Evolutionary conservation across 2,113 vertebrate species (phyloP), one percentile per base, ranked within the genome.

Genomic region (Ondatra zibethicus): DNA sequence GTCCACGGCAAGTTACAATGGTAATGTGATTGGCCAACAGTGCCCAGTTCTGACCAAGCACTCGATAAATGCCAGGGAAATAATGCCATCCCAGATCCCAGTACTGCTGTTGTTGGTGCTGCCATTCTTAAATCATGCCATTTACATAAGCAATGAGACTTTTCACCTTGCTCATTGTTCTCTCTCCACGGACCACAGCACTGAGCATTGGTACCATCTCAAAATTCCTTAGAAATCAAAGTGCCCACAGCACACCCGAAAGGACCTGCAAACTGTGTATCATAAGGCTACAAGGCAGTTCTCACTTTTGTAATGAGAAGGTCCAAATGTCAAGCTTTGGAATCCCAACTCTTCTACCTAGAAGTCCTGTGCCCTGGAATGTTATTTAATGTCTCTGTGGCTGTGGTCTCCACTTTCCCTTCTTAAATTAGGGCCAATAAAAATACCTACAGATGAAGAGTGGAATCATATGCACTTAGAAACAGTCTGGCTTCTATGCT

Each of bases 351-450:
- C 68, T 86, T 81, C 14, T 66, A 58, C 29, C 50, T 72, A 65
- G 2, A 0, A 68, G n/a, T 39, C 27, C 77, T 5, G 21, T 1
- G 14, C 13, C 21, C 17, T 66, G 33, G 27, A 14, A 94, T 33
- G 61, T 47, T 47, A 75, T 13, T 72, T 52, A 19, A 63, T 27
- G 1, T 29, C 25, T 39, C 58, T 84, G n/a, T 65, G 36, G 14
- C 27, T 85, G 55, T 66, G 77, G 81, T 27, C 63, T 87, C 68
- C 9, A 16, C 29, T 76, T 91, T 63, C 66, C 61, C n/a, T 87
- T 77, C 25, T 80, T 96, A 87, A 92, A 87, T 85, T 11, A 92
- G 65, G 16, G 47, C 45, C 36, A 76, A 86, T 33, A 68, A 42
- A 94, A 89, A 91, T 42, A 39, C n/a, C 7, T 16, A 45, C 17